Conservation (phyloP, 2,113 vertebrate genomes). For the Prochilodus magdalenae region DNA sequence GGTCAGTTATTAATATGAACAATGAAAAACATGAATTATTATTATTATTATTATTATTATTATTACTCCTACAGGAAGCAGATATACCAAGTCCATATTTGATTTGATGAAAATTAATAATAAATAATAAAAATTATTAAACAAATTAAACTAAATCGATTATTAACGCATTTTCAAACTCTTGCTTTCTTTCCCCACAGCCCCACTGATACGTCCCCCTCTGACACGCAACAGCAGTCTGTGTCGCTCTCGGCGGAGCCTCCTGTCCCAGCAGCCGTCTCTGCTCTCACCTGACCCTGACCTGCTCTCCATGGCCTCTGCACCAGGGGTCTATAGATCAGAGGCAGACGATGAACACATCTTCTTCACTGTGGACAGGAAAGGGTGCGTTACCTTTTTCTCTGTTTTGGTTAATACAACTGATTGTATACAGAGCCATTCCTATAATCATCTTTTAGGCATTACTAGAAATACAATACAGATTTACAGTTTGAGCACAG, state of each 20-base stretch:
- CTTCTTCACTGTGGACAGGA: constrained; percentile 91
- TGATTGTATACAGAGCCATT: too few species aligned
- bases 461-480: too few species aligned
- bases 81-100: too few species aligned
- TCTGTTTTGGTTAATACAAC: background rate
- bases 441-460: too few species aligned
- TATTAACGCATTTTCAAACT: too few species aligned
- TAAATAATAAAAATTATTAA: too few species aligned
- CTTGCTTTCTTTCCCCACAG: constrained; percentile 43
- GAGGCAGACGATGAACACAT: constrained; percentile 93
- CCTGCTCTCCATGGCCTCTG: constrained; percentile 93
- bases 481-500: too few species aligned
- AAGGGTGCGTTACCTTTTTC: constrained; percentile 79
- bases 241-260: constrained; percentile 90
- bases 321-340: constrained; percentile 86
- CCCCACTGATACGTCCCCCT: constrained; percentile 75
- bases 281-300: constrained; percentile 92
- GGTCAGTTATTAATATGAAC: too few species aligned
- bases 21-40: too few species aligned
- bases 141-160: too few species aligned
- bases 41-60: background rate
- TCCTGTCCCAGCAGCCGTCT: constrained; percentile 85
- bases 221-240: constrained; percentile 91
- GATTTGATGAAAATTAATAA: too few species aligned
- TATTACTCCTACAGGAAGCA: too few species aligned